Base-by-base conservation (phyloP, 30 jellyfish, hydroid and myxozoan species). In the Rhopilema esculentum region DNA sequence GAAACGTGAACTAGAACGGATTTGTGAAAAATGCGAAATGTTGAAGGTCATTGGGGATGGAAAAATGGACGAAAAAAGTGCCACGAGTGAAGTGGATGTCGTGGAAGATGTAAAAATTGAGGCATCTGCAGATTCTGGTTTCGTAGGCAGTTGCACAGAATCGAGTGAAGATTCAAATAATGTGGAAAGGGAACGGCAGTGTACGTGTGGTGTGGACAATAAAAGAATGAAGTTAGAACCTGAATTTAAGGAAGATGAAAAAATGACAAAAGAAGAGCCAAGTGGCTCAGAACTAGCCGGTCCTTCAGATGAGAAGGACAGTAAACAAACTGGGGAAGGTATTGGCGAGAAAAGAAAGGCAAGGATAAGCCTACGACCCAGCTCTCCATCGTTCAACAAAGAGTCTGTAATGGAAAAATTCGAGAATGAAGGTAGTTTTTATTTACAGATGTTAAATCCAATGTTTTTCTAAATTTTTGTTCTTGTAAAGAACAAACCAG, bases 401-500 rank as follows among this genome's bases (percentile, higher is more conserved):
- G 68, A 57, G 6, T 28, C 88, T 29, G 77, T 79, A 16, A 24
- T 79, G 88, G 79, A 79, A 67, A 79, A 27, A 28, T 61, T 79
- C 23, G 68, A 32, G 19, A 49, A 53, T 28, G 79, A 79, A 61
- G 88, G 88, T 79, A 52, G 67, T 61, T 28, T 9, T 74, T 28
- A 7, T 27, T n/a, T n/a, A 51, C 20, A 12, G 18, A 40, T 40
- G 57, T 12, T 40, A 40, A 40, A 40, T 51, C 16, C 20, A 51
- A 51, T 51, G 18, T 12, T 51, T 15, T 51, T 51, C 20, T 12
- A 12, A 12, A 51, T 51, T 51, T 15, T 51, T 12, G 20, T 20
- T 15, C 16, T 51, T 12, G 67, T 51, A 12, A 12, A 51, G 20
- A 20, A 51, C n/a, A n/a, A n/a, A n/a, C n/a, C n/a, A n/a, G n/a